Evolutionary conservation across 2,888 invertebrate species (phyloP).

Genomic region (Smittia sp.): DNA sequence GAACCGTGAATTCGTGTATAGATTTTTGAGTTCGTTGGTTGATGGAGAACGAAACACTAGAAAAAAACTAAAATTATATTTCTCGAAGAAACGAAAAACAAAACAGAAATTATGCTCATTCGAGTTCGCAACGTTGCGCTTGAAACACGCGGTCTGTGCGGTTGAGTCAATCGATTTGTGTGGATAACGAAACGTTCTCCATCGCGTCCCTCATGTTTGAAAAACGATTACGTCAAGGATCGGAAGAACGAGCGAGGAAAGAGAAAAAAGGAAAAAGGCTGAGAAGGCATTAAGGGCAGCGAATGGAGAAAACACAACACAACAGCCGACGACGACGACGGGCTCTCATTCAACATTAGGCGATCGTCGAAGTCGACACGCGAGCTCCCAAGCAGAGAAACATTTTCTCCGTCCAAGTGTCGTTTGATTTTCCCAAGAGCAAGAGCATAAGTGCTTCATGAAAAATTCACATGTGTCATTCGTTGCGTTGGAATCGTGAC

Average conservation of each 20-base stretch:
- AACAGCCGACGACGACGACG: constrained; percentile 17
- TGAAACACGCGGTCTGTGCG: constrained; percentile 14
- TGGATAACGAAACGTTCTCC: neutral
- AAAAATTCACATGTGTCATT: constrained; percentile 9
- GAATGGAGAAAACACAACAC: constrained; percentile 6
- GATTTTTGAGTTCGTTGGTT: constrained; percentile 14
- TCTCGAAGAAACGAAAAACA: constrained; percentile 4
- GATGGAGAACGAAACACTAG: constrained; percentile 16
- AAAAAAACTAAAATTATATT: constrained; percentile 16
- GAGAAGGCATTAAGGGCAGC: constrained; percentile 15
- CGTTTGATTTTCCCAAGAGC: neutral
- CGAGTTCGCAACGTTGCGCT: constrained; percentile 15
- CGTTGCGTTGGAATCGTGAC: neutral
- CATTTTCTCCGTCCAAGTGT: neutral
- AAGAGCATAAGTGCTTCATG: neutral
- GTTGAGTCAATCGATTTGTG: constrained; percentile 16
- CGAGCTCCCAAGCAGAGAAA: neutral
- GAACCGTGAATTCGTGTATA: constrained; percentile 31
- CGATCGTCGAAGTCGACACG: constrained; percentile 19
- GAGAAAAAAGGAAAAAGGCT: neutral
- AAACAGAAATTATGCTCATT: constrained; percentile 33
- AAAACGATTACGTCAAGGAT: constrained; percentile 14
- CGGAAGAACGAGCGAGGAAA: neutral
- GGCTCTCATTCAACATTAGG: constrained; percentile 27
- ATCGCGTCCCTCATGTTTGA: neutral